Conservation (phyloP, 1,140 invertebrate species). For the Macrostomum lignano region DNA sequence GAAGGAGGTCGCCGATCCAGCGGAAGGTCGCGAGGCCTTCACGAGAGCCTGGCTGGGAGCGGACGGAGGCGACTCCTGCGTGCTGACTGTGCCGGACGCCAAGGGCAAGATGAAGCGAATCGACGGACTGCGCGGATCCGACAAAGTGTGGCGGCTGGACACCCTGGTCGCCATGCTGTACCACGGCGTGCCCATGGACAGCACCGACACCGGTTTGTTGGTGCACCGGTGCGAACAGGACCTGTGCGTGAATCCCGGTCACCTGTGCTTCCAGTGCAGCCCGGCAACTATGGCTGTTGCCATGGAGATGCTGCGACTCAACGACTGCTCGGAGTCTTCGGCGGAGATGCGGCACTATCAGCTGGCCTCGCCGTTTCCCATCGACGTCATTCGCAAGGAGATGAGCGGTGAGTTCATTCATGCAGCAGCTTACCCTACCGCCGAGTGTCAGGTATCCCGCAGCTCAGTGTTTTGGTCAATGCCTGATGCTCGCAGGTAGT, state of each 20-base stretch:
- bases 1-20: conserved; percentile 5
- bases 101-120: conserved; percentile 3
- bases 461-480: no score
- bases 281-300: no score
- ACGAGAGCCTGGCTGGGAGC: conserved; percentile 1
- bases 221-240: not conserved
- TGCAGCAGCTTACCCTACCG: no score
- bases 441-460: no score
- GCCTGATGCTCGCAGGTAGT: no score
- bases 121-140: conserved; percentile 3
- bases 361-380: no score
- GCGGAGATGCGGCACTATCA: no score
- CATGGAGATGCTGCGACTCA: no score
- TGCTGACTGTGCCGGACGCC: conserved; percentile 1
- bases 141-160: conserved; percentile 3
- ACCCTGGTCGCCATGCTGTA: not conserved
- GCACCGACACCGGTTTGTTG: conserved; percentile 1
- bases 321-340: no score
- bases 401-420: no score
- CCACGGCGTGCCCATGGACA: not conserved
- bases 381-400: no score
- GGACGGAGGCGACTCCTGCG: not conserved
- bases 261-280: no score
- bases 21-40: conserved; percentile 1
- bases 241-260: not conserved